Conservation (phyloP, 2,888 invertebrate species). For the Himalopsyche japonica region DNA sequence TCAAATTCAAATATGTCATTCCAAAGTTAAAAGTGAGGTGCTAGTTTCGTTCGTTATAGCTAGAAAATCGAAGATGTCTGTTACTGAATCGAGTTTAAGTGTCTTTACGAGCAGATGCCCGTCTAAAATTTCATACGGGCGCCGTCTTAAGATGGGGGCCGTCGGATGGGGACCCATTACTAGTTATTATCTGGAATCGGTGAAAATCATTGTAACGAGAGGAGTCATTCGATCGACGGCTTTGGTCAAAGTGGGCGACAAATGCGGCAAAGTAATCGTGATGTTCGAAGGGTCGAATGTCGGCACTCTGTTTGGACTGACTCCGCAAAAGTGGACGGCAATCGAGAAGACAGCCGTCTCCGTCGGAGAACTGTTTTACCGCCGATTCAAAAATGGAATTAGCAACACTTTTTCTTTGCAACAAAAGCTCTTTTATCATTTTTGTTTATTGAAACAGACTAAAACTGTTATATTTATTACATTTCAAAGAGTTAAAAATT, state of each 20-base stretch:
- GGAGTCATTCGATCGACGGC: slow-evolving; percentile 48
- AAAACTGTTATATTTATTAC: slow-evolving; percentile 49
- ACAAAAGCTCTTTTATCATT: slow-evolving; percentile 56
- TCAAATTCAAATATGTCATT: too few relatives aligned
- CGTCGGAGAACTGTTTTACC: slow-evolving; percentile 53
- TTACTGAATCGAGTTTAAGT: neutral
- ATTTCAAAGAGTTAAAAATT: slow-evolving; percentile 50
- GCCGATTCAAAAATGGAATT: slow-evolving; percentile 54
- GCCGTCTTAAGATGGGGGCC: slow-evolving; percentile 20
- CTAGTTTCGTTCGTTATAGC: too few relatives aligned
- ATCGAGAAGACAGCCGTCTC: slow-evolving; percentile 49
- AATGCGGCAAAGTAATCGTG: slow-evolving; percentile 52
- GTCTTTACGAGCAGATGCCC: slow-evolving; percentile 12
- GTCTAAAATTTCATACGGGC: slow-evolving; percentile 19
- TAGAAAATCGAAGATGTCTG: neutral
- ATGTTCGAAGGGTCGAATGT: slow-evolving; percentile 49
- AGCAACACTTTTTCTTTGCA: slow-evolving; percentile 48
- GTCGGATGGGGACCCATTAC: slow-evolving; percentile 51
- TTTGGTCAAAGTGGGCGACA: slow-evolving; percentile 51
- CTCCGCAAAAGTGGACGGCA: slow-evolving; percentile 50
- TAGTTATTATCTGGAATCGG: slow-evolving; percentile 54
- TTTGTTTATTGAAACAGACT: slow-evolving; percentile 51
- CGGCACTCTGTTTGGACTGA: slow-evolving; percentile 51
- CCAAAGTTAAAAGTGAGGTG: too few relatives aligned
- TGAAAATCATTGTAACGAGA: slow-evolving; percentile 50